Evolutionary conservation across 2,797 vertebrate species (phyloP), one percentile per base, ranked within the genome.

Genomic region (Cyprinella venusta): DNA sequence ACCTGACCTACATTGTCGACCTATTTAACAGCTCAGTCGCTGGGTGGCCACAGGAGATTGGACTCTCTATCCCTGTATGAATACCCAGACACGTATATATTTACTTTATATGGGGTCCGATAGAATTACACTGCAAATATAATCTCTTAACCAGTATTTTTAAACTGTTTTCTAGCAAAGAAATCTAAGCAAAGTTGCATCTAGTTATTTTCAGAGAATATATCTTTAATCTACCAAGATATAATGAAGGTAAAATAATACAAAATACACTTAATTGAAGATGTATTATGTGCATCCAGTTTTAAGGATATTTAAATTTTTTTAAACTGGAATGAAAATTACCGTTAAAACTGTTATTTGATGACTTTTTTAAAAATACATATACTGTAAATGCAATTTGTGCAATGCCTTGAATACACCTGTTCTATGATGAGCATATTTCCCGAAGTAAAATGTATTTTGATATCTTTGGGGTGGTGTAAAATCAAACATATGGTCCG

Each of bases 1-100:
- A 74, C 59, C 80, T 82, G 87, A 83, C 80, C 84, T 83, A 87
- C 80, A 87, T 87, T 65, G 67, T 84, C 30, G 80, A 84, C 82
- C 86, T 76, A 88, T 83, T 89, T 89, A 80, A 64, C 69, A 48
- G 42, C 76, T 79, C 64, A 63, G 15, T 87, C 59, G 80, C 85
- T 83, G 72, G 68, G 64, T 79, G 36, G 72, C 76, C 77, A 86
- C 67, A 38, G 52, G 78, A 84, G 76, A 77, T 75, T 71, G 33
- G 59, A 84, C 69, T 75, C 24, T 61, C 48, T 64, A 59, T 81
- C 68, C 67, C 36, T 68, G 45, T 30, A 72, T 70, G 65, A 52
- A 74, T 52, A 45, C 30, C 30, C 72, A 68, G 45, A 74, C 5
- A 52, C 0, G 6, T 63, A 38, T 64, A 76, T 54, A 80, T 63